Percentiles rank a stretch among this genome's conserved stretches.
Conservation (phyloP, 2,113 vertebrate species). For the Mandrillus leucophaeus region DNA sequence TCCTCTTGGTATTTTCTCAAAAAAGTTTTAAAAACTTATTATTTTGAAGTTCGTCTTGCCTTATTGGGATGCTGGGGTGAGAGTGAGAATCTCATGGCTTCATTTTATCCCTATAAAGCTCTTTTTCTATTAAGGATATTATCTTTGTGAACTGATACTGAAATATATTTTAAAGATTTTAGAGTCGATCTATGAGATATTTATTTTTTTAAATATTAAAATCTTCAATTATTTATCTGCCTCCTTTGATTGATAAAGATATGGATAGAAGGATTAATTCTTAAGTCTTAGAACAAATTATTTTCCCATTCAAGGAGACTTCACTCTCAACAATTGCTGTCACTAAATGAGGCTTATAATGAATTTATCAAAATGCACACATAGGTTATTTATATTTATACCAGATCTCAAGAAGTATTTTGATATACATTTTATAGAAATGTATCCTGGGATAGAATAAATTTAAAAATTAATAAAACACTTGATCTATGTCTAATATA, state of each 20-base stretch:
- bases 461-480: not conserved
- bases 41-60: not conserved
- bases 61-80: not conserved
- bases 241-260: not conserved
- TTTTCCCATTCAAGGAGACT: not conserved
- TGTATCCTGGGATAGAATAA: not conserved
- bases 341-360: not conserved
- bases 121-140: not conserved
- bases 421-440: slow-evolving; percentile 7
- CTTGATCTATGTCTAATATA: not conserved
- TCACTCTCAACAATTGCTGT: not conserved
- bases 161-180: not conserved
- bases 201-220: not conserved
- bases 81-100: not conserved
- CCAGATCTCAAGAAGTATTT: not conserved
- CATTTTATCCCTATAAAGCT: not conserved
- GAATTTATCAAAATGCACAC: not conserved
- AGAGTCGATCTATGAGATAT: not conserved
- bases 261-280: not conserved
- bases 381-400: not conserved
- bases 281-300: not conserved
- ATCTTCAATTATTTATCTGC: not conserved
- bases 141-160: not conserved
- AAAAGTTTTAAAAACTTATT: not conserved
- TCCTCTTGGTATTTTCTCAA: not conserved